phyloP scores from a whole-genome alignment of 2,113 vertebrate genomes.

The Alligator mississippiensis region DNA sequence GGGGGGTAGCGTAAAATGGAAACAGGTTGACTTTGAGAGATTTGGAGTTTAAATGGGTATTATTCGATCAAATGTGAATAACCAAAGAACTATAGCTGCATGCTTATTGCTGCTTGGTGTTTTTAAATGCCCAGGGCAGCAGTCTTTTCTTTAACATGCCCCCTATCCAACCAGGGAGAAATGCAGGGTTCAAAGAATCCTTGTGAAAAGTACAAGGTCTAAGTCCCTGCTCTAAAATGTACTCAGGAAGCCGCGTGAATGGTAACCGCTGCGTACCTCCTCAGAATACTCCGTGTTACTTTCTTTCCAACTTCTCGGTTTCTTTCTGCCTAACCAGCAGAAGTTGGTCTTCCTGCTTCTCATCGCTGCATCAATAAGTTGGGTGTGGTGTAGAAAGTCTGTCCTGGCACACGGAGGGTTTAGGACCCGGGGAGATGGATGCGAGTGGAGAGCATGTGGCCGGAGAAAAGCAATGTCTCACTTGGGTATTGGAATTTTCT shows the following conservation, averaged over 20 bases:
- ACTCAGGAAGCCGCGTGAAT: rapidly evolving
- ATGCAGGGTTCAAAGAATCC: neutral
- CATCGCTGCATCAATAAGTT: neutral
- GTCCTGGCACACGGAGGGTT: conserved; percentile 39
- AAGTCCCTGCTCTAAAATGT: rapidly evolving
- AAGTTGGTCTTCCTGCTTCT: neutral
- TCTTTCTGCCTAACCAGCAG: neutral
- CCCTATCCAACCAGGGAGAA: rapidly evolving
- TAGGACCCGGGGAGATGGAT: neutral
- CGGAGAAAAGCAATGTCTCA: conserved; percentile 85
- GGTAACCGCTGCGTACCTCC: neutral
- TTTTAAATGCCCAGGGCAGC: neutral
- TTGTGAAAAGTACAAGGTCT: neutral
- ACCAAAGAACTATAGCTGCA: neutral
- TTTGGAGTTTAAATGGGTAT: conserved; percentile 27
- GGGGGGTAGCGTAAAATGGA: neutral
- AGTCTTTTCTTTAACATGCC: too few species aligned
- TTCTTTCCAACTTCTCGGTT: neutral
- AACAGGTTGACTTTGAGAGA: neutral
- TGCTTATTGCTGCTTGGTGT: neutral
- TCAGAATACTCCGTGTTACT: neutral
- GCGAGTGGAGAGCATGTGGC: conserved; percentile 49
- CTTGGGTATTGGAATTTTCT: conserved; percentile 84
- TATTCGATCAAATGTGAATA: conserved; percentile 20
- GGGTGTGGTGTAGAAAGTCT: neutral